phyloP scores from a whole-genome alignment of 2,888 invertebrate species.

The Muscina levida region DNA sequence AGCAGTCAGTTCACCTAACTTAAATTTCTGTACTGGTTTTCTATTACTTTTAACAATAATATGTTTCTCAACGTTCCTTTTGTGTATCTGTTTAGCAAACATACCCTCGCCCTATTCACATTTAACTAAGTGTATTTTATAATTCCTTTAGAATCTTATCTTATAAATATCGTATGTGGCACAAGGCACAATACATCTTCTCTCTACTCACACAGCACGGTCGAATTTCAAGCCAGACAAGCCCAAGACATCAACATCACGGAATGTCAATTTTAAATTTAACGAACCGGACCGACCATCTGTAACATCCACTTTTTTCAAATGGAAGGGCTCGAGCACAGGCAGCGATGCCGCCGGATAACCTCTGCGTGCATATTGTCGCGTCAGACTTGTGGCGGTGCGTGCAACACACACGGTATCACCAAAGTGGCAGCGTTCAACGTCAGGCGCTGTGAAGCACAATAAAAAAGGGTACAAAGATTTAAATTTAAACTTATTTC shows the following conservation, averaged over 20 bases:
- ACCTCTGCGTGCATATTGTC: conserved; percentile 74
- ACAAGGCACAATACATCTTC: not conserved
- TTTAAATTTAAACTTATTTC: too few species aligned
- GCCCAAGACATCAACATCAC: conserved; percentile 76
- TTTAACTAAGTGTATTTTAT: too few species aligned
- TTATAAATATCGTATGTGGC: too few species aligned
- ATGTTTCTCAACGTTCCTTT: too few species aligned
- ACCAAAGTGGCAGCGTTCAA: conserved; percentile 74
- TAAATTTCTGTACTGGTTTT: too few species aligned
- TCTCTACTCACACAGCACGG: conserved; percentile 76
- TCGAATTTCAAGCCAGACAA: conserved; percentile 75
- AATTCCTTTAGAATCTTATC: too few species aligned
- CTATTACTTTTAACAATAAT: too few species aligned
- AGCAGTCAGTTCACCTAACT: too few species aligned
- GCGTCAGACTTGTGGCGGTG: conserved; percentile 72
- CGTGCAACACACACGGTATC: conserved; percentile 76
- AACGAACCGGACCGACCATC: conserved; percentile 76
- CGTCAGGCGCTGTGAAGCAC: conserved; percentile 73
- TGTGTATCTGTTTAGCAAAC: too few species aligned
- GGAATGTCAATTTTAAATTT: conserved; percentile 75
- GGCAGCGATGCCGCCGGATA: conserved; percentile 76
- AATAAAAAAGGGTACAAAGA: conserved; percentile 29
- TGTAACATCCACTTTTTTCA: conserved; percentile 75
- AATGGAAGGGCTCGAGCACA: conserved; percentile 76
- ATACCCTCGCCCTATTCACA: too few species aligned